Percentiles rank a stretch among this genome's conserved stretches.
phyloP scores from a whole-genome alignment of 1,140 invertebrate species.

The Reticulitermes speratus region DNA sequence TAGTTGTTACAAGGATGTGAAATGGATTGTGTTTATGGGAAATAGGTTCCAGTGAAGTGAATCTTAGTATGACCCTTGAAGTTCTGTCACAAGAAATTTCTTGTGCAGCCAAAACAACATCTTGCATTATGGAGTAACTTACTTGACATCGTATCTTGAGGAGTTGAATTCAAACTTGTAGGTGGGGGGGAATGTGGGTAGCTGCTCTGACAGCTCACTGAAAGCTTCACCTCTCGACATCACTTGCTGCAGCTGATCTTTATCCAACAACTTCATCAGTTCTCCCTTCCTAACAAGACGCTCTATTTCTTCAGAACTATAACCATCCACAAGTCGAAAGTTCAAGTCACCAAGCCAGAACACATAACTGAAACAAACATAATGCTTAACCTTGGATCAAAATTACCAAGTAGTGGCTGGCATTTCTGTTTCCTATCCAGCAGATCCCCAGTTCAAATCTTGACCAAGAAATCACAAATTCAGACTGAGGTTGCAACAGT shows the following conservation, averaged over 20 bases:
- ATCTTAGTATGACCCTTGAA: too few relatives aligned
- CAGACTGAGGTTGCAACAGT: too few relatives aligned
- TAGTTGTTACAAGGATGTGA: too few relatives aligned
- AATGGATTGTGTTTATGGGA: too few relatives aligned
- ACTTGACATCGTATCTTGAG: slow-evolving; percentile 78
- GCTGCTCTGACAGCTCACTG: slow-evolving; percentile 70
- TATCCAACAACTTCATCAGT: slow-evolving; percentile 61
- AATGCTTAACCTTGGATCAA: neutral
- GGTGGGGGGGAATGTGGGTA: slow-evolving; percentile 81
- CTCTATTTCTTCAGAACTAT: slow-evolving; percentile 67
- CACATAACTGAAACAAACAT: slow-evolving; percentile 69
- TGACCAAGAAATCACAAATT: too few relatives aligned
- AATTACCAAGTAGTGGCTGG: neutral
- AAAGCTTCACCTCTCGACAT: slow-evolving; percentile 75
- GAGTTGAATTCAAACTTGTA: slow-evolving; percentile 79
- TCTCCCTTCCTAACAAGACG: slow-evolving; percentile 62
- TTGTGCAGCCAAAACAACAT: too few relatives aligned
- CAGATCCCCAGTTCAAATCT: too few relatives aligned
- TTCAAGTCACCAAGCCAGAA: slow-evolving; percentile 96
- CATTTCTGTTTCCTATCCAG: neutral
- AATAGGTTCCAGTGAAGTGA: too few relatives aligned
- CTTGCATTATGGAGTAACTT: slow-evolving; percentile 41
- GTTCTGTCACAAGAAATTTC: too few relatives aligned
- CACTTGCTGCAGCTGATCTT: slow-evolving; percentile 71
- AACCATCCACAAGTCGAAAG: slow-evolving; percentile 71